A percentile compares a stretch with the other conserved stretches of the same genome.
Conservation (phyloP, 53 echinoderm and acorn worm species). For the Temnopleurus reevesii region DNA sequence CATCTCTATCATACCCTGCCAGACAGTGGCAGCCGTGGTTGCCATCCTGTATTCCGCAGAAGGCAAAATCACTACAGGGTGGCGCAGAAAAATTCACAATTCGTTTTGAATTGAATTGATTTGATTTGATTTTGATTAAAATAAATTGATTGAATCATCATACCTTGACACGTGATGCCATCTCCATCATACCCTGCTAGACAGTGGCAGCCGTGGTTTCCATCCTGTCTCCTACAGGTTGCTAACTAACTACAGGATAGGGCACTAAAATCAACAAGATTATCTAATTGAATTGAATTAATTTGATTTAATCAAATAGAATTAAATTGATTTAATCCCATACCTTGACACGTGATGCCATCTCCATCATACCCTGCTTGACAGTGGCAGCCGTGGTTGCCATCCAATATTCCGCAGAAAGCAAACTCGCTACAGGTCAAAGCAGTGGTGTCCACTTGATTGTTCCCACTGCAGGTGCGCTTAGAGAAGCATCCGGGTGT, state of each 20-base stretch:
- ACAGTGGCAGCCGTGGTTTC: constrained; percentile 83
- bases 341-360: constrained; percentile 77
- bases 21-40: constrained; percentile 82
- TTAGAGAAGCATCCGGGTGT: constrained; percentile 80
- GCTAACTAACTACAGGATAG: too few species aligned
- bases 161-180: constrained; percentile 77
- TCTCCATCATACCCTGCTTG: constrained; percentile 76
- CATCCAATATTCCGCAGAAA: constrained; percentile 70
- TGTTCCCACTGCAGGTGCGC: constrained; percentile 65
- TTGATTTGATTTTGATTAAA: too few species aligned
- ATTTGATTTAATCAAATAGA: not conserved
- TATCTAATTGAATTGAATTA: not conserved
- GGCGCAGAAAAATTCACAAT: too few species aligned
- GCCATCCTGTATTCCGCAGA: constrained; percentile 74
- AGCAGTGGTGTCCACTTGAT: constrained; percentile 40
- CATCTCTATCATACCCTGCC: constrained; percentile 80
- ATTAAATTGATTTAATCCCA: not conserved
- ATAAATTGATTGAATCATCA: too few species aligned
- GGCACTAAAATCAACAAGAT: not conserved
- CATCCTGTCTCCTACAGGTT: constrained; percentile 74
- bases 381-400: constrained; percentile 83
- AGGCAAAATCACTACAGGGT: constrained; percentile 74
- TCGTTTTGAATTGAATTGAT: too few species aligned
- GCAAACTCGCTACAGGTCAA: constrained; percentile 78
- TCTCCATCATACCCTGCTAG: constrained; percentile 76